Evolutionary conservation across 2,888 invertebrate genomes (phyloP), one percentile per base, ranked within the genome.

Genomic region (Oxyteleia sp.): DNA sequence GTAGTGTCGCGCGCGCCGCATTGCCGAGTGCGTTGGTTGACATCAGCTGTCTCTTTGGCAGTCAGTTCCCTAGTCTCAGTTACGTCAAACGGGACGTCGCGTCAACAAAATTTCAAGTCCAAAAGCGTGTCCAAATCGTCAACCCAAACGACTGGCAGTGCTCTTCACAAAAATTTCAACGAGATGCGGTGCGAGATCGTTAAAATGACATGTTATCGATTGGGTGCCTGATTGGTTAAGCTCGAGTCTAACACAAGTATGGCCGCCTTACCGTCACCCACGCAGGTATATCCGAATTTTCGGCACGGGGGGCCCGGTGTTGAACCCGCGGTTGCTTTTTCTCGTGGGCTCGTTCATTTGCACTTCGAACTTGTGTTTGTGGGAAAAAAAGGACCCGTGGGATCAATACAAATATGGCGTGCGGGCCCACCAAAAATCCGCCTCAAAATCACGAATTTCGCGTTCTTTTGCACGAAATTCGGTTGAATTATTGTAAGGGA

Each of bases 261-360:
- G 97, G 96, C 96, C 95, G 95, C 96, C 94, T 95, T 96, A 96
- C 96, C 96, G 94, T 96, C 96, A 95, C 96, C 96, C 94, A 96
- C 96, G 94, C 96, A 96, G 96, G 96, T 96, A 96, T 94, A 94
- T 89, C 86, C 83, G 63, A 87, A 87, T 90, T 75, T 64, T 75
- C 7, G 45, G 45, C 15, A 10, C 45, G 16, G 18, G 16, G 20
- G 49, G 49, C 5, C 26, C 26, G 5, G 26, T n/a, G n/a, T n/a
- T n/a, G n/a, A n/a, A n/a, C n/a, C n/a, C n/a, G n/a, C n/a, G n/a
- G n/a, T n/a, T n/a, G n/a, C n/a, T n/a, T n/a, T n/a, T n/a, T n/a
- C n/a, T n/a, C n/a, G n/a, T n/a, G n/a, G n/a, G n/a, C n/a, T n/a
- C n/a, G n/a, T n/a, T n/a, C n/a, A n/a, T n/a, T n/a, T n/a, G n/a